These are phyloP conservation scores for Cynopterus brachyotis DNA, from an alignment of 2,113 vertebrate genomes.

Conservation along the genomic window DNA sequence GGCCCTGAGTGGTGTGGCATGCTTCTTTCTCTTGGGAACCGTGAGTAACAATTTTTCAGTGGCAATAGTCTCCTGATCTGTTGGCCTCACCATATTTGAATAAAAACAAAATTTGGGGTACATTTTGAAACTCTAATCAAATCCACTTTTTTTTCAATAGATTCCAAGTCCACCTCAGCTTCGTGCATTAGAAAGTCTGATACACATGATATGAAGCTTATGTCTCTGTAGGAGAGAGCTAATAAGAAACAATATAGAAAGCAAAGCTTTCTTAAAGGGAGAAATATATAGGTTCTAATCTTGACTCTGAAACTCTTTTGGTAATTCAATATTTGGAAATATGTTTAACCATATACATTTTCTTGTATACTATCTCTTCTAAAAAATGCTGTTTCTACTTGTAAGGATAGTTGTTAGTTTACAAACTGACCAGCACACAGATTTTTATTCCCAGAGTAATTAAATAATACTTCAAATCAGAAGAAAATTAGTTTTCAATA, in stretches of 20 bases:
- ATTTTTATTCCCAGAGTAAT: neutral
- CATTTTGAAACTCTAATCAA: neutral
- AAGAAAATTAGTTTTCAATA: neutral
- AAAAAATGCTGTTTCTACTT: neutral
- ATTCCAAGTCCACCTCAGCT: neutral
- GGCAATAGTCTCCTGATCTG: neutral
- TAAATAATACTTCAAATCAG: neutral
- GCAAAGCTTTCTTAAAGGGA: neutral
- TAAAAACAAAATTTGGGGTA: neutral
- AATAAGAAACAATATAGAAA: neutral
- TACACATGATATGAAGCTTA: neutral
- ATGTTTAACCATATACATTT: neutral
- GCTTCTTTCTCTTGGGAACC: neutral
- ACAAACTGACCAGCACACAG: neutral
- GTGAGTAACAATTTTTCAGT: neutral
- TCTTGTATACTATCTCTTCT: neutral
- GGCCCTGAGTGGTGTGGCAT: accelerated
- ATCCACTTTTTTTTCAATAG: neutral
- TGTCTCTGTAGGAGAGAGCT: neutral
- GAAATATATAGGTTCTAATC: neutral
- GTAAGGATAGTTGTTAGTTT: neutral
- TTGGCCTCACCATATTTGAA: neutral
- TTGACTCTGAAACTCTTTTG: neutral
- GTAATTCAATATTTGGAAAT: neutral
- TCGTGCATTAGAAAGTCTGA: neutral